phyloP scores from a whole-genome alignment of 2,113 vertebrate species.

The Australoheros scitulus region DNA sequence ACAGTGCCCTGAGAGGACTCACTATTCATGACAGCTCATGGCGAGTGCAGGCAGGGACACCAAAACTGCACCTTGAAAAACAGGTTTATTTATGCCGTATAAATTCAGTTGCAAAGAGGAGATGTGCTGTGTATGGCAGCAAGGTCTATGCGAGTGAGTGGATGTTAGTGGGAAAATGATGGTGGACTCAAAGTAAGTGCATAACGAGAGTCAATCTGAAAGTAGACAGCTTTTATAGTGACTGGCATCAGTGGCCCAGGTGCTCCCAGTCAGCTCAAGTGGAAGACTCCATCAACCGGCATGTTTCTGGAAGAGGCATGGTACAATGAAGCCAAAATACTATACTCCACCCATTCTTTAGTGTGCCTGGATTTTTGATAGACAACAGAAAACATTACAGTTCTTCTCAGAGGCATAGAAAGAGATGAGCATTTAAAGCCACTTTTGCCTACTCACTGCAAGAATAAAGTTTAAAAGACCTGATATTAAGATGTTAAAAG shows the following conservation, averaged over 20 bases:
- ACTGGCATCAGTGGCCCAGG: neutral
- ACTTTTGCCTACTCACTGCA: neutral
- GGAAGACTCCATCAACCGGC: neutral
- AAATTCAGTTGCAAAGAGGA: neutral
- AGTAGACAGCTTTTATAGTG: neutral
- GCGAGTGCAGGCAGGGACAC: neutral
- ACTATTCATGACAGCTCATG: neutral
- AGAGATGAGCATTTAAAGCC: neutral
- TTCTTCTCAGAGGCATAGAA: neutral
- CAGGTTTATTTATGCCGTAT: neutral
- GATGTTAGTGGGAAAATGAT: neutral
- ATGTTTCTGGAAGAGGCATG: neutral
- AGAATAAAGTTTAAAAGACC: neutral
- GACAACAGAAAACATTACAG: neutral
- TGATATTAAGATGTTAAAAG: neutral
- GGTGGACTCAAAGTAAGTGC: neutral
- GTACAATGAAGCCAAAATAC: neutral
- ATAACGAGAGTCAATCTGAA: neutral
- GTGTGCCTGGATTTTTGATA: neutral
- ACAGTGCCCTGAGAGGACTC: neutral
- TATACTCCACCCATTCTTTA: neutral
- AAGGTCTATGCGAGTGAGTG: neutral
- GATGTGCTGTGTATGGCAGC: neutral
- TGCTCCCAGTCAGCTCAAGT: neutral
- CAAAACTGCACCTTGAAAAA: neutral